These are phyloP conservation scores for Helarctos malayanus DNA, from an alignment of 2,797 vertebrate genomes.

Conservation along the genomic window DNA sequence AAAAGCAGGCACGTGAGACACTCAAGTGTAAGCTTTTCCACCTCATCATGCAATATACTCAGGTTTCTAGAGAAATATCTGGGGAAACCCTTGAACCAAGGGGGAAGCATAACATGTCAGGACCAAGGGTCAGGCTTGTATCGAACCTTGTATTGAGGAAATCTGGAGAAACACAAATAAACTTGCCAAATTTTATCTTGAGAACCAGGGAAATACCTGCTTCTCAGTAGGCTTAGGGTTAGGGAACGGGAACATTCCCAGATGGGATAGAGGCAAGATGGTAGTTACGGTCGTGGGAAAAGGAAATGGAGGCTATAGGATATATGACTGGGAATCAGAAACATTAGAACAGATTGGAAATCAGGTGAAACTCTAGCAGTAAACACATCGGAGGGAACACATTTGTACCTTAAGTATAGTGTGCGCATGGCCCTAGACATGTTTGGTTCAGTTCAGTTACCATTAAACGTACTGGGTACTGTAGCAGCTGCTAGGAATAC, in stretches of 20 bases:
- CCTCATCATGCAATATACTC: neutral
- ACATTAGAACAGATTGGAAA: neutral
- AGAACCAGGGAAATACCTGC: neutral
- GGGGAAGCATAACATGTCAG: neutral
- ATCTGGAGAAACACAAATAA: constrained; percentile 36
- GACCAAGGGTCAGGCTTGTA: neutral
- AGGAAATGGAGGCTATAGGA: neutral
- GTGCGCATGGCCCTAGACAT: neutral
- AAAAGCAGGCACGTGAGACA: neutral
- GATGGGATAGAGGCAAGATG: neutral
- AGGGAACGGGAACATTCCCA: neutral
- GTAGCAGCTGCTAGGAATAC: neutral
- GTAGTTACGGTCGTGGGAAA: neutral
- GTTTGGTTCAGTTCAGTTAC: neutral
- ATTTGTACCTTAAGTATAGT: neutral
- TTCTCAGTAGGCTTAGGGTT: neutral
- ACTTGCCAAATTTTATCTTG: constrained; percentile 30
- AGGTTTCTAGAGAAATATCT: neutral
- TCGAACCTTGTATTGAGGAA: neutral
- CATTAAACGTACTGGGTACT: neutral
- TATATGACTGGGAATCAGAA: constrained; percentile 7
- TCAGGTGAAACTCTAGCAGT: neutral
- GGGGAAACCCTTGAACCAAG: constrained; percentile 6
- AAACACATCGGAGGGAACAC: neutral
- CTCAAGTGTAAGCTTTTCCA: neutral